Evolutionary conservation across 1,140 invertebrate genomes (phyloP).

Genomic region (Pseudachorutes palmiensis): DNA sequence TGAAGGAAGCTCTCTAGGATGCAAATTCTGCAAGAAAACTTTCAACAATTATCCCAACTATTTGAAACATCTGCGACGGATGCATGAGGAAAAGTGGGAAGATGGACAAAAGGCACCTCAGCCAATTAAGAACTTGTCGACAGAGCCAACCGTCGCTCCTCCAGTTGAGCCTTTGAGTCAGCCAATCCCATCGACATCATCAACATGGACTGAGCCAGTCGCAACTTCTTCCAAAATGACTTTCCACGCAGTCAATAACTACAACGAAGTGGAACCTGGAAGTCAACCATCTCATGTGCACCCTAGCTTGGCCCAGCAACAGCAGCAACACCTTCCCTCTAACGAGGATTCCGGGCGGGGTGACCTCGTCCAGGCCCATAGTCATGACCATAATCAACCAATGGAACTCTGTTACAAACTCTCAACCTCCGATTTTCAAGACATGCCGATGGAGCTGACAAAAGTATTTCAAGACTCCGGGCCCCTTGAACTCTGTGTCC

Average conservation of each 20-base stretch:
- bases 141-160: background rate
- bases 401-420: slow-evolving; percentile 37
- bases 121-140: background rate
- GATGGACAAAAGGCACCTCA: background rate
- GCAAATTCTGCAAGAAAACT: slow-evolving; percentile 49
- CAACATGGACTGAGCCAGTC: background rate
- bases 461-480: slow-evolving; percentile 35
- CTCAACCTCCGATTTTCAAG: slow-evolving; percentile 24
- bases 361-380: background rate
- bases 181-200: background rate
- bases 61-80: slow-evolving; percentile 49
- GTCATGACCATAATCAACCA: slow-evolving; percentile 28
- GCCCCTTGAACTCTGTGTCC: slow-evolving; percentile 34
- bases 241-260: background rate
- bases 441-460: slow-evolving; percentile 36
- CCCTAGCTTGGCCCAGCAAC: no score
- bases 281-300: no score
- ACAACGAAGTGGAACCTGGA: no score
- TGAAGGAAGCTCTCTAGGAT: slow-evolving; percentile 48
- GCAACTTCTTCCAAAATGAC: background rate
- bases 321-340: no score
- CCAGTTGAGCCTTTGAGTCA: background rate
- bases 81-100: slow-evolving; percentile 41
- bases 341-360: background rate
- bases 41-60: slow-evolving; percentile 53